These are phyloP conservation scores for Hoplias malabaricus DNA, from an alignment of 2,113 vertebrate genomes.

Conservation along the genomic window DNA sequence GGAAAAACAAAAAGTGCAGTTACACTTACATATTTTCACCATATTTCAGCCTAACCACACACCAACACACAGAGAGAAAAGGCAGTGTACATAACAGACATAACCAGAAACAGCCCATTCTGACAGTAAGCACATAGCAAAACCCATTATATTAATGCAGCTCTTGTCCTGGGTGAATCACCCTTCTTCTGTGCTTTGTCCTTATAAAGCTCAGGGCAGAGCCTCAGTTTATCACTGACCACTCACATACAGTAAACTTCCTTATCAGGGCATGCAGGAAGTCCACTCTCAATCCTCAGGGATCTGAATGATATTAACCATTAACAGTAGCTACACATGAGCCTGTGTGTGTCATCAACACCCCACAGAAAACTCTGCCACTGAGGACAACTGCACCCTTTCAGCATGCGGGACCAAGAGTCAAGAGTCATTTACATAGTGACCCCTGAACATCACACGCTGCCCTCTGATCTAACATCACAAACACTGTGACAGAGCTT, in stretches of 20 bases:
- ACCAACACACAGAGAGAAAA: too few species aligned
- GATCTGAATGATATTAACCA: not conserved
- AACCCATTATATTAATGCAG: too few species aligned
- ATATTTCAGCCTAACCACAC: too few species aligned
- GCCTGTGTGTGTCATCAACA: not conserved
- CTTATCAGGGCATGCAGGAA: slow-evolving; percentile 9
- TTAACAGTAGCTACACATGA: not conserved
- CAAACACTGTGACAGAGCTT: slow-evolving; percentile 21
- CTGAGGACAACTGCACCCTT: not conserved
- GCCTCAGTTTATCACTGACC: not conserved
- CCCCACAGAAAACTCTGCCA: slow-evolving; percentile 6
- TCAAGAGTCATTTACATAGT: not conserved
- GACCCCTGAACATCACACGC: not conserved
- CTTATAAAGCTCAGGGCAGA: not conserved
- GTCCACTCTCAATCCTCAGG: not conserved
- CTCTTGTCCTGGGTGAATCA: too few species aligned
- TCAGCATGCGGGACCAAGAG: not conserved
- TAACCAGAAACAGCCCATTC: too few species aligned
- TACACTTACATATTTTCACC: too few species aligned
- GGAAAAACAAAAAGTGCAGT: too few species aligned
- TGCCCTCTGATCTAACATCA: not conserved
- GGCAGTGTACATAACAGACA: too few species aligned
- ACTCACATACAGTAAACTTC: not conserved
- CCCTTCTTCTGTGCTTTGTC: too few species aligned
- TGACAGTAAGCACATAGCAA: too few species aligned